Conservation (phyloP, 2,113 vertebrate genomes). For the Oreotrochilus melanogaster region DNA sequence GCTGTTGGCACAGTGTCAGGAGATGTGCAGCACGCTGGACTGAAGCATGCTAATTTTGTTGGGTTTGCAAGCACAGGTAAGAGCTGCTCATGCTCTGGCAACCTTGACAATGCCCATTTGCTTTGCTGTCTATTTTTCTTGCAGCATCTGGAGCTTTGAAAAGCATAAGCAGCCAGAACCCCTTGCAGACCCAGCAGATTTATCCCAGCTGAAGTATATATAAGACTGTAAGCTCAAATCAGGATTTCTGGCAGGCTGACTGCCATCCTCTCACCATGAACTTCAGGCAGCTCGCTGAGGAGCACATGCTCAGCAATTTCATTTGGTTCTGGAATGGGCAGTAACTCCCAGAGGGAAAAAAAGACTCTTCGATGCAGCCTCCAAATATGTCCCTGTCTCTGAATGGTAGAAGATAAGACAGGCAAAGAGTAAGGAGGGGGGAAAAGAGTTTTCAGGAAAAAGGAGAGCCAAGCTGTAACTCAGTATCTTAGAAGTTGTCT, state of each 20-base stretch:
- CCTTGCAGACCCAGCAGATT: background rate
- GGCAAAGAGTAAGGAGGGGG: background rate
- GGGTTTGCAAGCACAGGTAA: background rate
- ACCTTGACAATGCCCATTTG: background rate
- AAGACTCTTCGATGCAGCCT: background rate
- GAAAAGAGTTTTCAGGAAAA: background rate
- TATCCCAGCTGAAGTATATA: background rate
- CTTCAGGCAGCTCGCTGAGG: background rate
- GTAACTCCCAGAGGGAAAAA: background rate
- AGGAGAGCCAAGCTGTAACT: background rate
- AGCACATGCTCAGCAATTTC: background rate
- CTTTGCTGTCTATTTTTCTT: background rate
- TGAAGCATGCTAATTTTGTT: background rate
- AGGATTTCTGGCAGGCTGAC: background rate
- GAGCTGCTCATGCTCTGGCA: slow-evolving; percentile 8
- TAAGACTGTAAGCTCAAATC: background rate
- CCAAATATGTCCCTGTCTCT: background rate
- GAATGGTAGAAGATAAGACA: background rate
- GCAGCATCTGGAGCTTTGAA: background rate
- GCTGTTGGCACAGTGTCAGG: background rate
- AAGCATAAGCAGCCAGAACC: background rate
- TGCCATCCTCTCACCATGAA: fast-evolving
- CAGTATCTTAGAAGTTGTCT: background rate
- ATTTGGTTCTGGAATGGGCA: background rate
- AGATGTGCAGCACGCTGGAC: background rate